Percentiles rank a stretch among this genome's conserved stretches.
These are phyloP conservation scores for Aphis craccivora DNA, from an alignment of 1,140 invertebrate genomes.

Conservation along the genomic window DNA sequence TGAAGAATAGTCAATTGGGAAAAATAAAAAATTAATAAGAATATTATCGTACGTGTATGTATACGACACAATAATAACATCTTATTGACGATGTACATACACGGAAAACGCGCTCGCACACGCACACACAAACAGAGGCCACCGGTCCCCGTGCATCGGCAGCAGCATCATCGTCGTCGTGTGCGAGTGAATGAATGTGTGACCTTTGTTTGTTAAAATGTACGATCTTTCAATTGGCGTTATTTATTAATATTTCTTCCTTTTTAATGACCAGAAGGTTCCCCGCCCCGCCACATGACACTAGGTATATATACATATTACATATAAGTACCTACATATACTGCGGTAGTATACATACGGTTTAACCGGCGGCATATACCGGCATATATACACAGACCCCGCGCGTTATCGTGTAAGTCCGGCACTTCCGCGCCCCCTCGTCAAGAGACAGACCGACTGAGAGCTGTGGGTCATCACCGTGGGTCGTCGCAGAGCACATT, in stretches of 20 bases:
- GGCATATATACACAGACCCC: not conserved
- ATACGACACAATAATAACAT: not conserved
- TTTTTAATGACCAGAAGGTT: slow-evolving; percentile 33
- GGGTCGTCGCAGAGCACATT: not conserved
- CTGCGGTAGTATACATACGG: too few relatives aligned
- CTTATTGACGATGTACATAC: not conserved
- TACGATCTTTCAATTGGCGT: slow-evolving; percentile 56
- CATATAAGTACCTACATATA: too few relatives aligned
- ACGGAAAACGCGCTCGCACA: not conserved
- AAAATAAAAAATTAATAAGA: not conserved
- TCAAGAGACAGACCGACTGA: not conserved
- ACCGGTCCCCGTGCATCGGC: not conserved
- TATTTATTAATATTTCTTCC: slow-evolving; percentile 53
- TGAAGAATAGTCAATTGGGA: not conserved
- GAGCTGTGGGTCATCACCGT: not conserved
- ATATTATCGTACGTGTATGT: not conserved
- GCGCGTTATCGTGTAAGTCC: not conserved
- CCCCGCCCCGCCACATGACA: not conserved
- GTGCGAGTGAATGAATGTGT: slow-evolving; percentile 47
- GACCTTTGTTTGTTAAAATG: slow-evolving; percentile 52
- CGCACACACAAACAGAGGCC: too few relatives aligned
- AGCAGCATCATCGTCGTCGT: not conserved
- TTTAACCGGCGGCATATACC: not conserved
- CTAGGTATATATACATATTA: not conserved
- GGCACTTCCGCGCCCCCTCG: not conserved